These are phyloP conservation scores for Kuschelorhynchus macadamiae DNA, from an alignment of 2,888 invertebrate genomes.

Conservation along the genomic window DNA sequence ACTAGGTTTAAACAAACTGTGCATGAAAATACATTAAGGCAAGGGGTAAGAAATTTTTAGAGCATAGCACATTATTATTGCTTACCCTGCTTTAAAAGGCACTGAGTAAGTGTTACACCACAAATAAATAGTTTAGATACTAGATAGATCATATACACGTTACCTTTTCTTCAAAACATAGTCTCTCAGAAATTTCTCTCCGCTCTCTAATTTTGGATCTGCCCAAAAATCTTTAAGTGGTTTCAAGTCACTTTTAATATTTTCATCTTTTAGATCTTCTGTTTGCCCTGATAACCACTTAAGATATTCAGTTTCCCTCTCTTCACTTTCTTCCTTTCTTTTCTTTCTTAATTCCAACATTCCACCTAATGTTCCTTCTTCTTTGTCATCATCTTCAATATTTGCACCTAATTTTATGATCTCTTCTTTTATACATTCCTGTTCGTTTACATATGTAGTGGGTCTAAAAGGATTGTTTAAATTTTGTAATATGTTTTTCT, in stretches of 20 bases:
- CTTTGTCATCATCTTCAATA: conserved; percentile 69
- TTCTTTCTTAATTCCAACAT: conserved; percentile 73
- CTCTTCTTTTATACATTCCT: conserved; percentile 76
- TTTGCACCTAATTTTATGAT: conserved; percentile 68
- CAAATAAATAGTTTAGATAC: no score
- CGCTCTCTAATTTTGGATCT: conserved; percentile 83
- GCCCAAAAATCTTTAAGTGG: conserved; percentile 89
- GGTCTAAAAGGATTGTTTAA: no score
- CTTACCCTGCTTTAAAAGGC: no score
- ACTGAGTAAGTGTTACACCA: no score
- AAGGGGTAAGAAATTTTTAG: no score
- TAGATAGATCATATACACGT: no score
- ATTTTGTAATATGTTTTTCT: no score
- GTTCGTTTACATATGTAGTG: conserved; percentile 78
- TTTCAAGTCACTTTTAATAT: conserved; percentile 76
- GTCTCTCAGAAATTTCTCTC: conserved; percentile 92
- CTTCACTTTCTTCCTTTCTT: conserved; percentile 65
- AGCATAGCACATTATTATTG: no score
- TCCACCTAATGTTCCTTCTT: conserved; percentile 70
- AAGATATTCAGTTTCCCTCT: conserved; percentile 75
- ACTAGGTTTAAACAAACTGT: no score
- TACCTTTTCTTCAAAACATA: conserved; percentile 90
- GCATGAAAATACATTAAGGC: no score
- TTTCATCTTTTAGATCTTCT: conserved; percentile 73
- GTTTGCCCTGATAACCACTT: conserved; percentile 87